Evolutionary conservation across 2,888 invertebrate species (phyloP).

Genomic region (Drosophila barbarae): DNA sequence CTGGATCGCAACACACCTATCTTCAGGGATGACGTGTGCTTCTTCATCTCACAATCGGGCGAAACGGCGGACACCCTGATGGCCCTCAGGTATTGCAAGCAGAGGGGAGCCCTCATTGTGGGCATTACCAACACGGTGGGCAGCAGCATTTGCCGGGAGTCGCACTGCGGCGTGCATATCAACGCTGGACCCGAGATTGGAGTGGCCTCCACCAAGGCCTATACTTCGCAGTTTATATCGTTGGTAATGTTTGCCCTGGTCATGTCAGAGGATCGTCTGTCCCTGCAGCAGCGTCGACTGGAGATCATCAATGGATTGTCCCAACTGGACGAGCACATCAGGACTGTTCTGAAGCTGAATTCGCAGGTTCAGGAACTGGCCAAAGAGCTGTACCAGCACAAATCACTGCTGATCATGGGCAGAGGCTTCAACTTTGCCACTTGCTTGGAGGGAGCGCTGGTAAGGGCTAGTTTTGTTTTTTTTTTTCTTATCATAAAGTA

Average conservation of each 20-base stretch:
- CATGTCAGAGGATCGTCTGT: constrained; percentile 98
- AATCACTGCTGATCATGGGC: constrained; percentile 98
- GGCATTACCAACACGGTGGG: constrained; percentile 99
- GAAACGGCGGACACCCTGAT: constrained; percentile 98
- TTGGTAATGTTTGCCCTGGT: constrained; percentile 99
- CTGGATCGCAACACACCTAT: constrained; percentile 98
- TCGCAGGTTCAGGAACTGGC: constrained; percentile 91
- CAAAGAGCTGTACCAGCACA: constrained; percentile 94
- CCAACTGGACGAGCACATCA: constrained; percentile 91
- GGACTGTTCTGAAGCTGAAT: constrained; percentile 92
- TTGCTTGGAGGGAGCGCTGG: constrained; percentile 95
- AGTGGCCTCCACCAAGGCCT: constrained; percentile 99
- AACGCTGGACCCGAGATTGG: constrained; percentile 99
- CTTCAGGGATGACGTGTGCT: constrained; percentile 99
- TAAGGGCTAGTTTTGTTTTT: not conserved
- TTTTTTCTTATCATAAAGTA: not conserved
- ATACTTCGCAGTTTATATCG: constrained; percentile 99
- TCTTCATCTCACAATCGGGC: constrained; percentile 99
- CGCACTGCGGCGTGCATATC: constrained; percentile 99
- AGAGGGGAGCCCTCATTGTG: constrained; percentile 96
- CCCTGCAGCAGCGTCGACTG: constrained; percentile 89
- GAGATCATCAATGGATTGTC: constrained; percentile 94
- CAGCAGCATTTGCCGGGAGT: constrained; percentile 98
- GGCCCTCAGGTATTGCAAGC: constrained; percentile 97
- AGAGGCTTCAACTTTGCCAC: constrained; percentile 99